Conservation (phyloP, 1,140 invertebrate species). For the Lepeophtheirus salmonis region DNA sequence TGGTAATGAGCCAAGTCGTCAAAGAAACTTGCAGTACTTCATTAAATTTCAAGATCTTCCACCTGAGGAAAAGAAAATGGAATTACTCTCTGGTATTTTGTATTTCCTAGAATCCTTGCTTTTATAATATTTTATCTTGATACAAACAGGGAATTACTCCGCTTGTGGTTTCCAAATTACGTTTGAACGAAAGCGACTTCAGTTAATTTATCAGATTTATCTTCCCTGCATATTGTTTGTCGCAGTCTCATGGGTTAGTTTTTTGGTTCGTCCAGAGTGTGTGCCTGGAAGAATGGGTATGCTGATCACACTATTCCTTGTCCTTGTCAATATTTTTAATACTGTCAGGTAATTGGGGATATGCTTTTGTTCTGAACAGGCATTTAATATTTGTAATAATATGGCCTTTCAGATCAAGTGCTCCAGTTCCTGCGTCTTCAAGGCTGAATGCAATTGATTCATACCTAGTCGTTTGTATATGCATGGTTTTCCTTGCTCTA, state of each 20-base stretch:
- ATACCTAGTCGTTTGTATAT: neutral
- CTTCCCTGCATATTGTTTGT: constrained; percentile 5
- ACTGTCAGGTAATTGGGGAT: neutral
- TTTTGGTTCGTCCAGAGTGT: constrained; percentile 4
- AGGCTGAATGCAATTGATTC: constrained; percentile 1
- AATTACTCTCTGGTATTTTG: neutral
- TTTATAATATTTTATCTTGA: too few relatives aligned
- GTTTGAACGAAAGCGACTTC: neutral
- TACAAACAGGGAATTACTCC: constrained; percentile 2
- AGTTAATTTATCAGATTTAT: constrained; percentile 2
- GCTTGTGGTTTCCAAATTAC: neutral
- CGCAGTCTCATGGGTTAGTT: constrained; percentile 1
- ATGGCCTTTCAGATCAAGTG: constrained; percentile 7
- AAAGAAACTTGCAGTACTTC: constrained; percentile 4
- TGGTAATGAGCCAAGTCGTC: neutral
- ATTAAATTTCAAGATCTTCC: neutral
- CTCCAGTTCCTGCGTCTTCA: constrained; percentile 4
- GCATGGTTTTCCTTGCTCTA: constrained; percentile 8
- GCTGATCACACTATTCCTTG: constrained; percentile 30
- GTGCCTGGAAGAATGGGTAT: constrained; percentile 30
- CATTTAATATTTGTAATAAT: neutral
- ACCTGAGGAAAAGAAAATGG: neutral
- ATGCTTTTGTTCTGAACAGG: neutral
- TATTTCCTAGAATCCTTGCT: too few relatives aligned
- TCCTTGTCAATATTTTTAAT: neutral